Base-by-base conservation (phyloP, 2,797 vertebrate genomes). In the Chaetophractus vellerosus region DNA sequence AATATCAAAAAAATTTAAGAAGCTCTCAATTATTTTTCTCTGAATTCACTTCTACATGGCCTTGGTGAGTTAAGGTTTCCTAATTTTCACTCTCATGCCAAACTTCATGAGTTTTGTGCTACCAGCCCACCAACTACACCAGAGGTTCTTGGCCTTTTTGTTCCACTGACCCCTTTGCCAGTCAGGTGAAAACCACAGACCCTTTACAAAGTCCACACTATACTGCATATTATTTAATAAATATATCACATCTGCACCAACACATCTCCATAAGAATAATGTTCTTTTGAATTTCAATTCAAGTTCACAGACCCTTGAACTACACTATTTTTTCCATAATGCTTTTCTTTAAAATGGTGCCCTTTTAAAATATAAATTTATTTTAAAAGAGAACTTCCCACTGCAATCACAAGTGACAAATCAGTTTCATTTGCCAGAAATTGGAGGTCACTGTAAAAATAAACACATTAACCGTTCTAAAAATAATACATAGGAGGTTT, bases 341-440 rank as follows among this genome's bases (percentile, higher is more conserved):
- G 50, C 6, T 82, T 94, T 88, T 61, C n/a, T 71, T 81, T 66
- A 82, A 87, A 72, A 45, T 16, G 15, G 90, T 84, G 55, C 12
- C 36, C 6, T 33, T 88, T 90, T 63, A 41, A 81, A 92, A 74
- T 9, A 87, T 82, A 81, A 71, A 66, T 92, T 80, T 72, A 81
- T 71, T 87, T 92, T 95, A 76, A 74, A 89, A n/a, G 26, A 6
- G 28, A 94, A 68, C 83, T 89, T 88, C 85, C 66, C n/a, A 68
- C 18, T 94, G 76, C 2, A 80, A 61, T 92, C 75, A 81, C 63
- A 85, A 96, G 52, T 59, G 50, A 90, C 48, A 93, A 95, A 68
- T 83, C 81, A 18, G 74, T 63, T 88, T 88, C 21, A 76, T 83
- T 86, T 68, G 50, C 21, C 61, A 76, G 57, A 94, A 88, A 79